Conservation (phyloP, 2,797 vertebrate genomes). For the Gobio occitaniae region DNA sequence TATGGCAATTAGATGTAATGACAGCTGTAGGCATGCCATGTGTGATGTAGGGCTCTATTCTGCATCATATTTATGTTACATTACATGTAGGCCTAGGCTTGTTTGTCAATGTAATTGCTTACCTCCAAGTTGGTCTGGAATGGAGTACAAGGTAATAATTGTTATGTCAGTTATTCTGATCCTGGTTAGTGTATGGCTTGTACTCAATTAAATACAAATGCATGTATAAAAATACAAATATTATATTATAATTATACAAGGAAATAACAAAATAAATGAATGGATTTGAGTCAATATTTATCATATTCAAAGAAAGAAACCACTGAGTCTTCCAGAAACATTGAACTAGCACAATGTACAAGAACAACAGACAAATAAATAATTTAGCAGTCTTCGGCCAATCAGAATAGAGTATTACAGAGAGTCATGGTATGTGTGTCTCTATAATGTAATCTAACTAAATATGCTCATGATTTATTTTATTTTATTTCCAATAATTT, state of each 20-base stretch:
- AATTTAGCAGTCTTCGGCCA: neutral
- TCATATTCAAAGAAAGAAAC: neutral
- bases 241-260: neutral
- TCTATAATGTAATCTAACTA: neutral
- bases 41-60: neutral
- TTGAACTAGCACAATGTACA: neutral
- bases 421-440: neutral
- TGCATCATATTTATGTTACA: neutral
- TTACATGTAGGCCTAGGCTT: neutral
- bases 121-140: neutral
- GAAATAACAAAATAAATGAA: neutral
- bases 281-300: neutral
- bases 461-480: neutral
- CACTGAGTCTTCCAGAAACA: too few relatives aligned
- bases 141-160: neutral
- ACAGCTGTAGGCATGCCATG: constrained; percentile 1
- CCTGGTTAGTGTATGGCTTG: neutral
- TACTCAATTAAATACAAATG: neutral
- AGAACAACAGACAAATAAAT: neutral
- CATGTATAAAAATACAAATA: neutral
- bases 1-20: constrained; percentile 29
- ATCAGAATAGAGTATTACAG: neutral
- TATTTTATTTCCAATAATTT: neutral
- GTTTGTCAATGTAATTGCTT: neutral
- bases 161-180: neutral